Evolutionary conservation across 2,113 vertebrate genomes (phyloP).

Genomic region (Tyrannus savana): DNA sequence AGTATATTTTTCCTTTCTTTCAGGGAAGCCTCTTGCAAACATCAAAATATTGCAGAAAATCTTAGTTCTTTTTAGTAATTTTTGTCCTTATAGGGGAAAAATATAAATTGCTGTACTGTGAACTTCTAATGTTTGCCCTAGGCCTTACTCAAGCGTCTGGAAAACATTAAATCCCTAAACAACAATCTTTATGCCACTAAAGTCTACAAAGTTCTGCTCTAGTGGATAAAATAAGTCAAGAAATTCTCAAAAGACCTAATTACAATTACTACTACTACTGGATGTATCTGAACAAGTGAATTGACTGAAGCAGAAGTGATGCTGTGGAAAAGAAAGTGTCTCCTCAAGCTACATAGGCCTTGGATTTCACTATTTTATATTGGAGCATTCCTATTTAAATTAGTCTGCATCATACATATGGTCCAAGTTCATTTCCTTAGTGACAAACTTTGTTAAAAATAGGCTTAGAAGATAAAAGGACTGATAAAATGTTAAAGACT

Average conservation of each 20-base stretch:
- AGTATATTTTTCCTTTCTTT: not conserved
- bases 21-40: not conserved
- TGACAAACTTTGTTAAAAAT: not conserved
- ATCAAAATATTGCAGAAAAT: not conserved
- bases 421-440: not conserved
- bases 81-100: not conserved
- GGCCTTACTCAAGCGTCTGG: constrained; percentile 27
- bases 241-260: constrained; percentile 24
- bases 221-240: constrained; percentile 44
- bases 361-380: not conserved
- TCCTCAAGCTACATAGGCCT: not conserved
- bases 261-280: constrained; percentile 5
- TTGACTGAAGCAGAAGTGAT: not conserved
- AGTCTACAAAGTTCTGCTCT: constrained; percentile 41
- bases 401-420: not conserved
- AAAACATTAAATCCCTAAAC: constrained; percentile 56
- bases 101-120: not conserved
- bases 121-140: constrained; percentile 22
- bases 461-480: not conserved
- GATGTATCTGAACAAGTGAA: not conserved
- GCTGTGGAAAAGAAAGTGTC: not conserved
- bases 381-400: not conserved
- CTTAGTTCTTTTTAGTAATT: not conserved
- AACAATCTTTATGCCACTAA: constrained; percentile 27
- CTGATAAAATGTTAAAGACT: not conserved